Conservation (phyloP, 1,140 invertebrate genomes). For the Tribolium madens region DNA sequence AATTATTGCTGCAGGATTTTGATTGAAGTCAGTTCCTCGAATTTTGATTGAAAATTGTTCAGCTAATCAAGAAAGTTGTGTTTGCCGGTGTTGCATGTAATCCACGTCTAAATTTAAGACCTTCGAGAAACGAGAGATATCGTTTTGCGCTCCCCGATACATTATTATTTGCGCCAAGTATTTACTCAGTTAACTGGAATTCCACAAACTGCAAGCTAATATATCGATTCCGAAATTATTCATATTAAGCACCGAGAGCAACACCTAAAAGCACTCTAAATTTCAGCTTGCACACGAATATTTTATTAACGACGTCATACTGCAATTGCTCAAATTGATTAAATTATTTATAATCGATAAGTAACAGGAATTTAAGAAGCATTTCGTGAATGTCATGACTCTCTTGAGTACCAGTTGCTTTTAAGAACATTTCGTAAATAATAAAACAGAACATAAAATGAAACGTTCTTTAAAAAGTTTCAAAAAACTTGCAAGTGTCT, state of each 20-base stretch:
- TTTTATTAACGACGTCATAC: constrained; percentile 10
- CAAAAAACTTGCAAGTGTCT: background rate
- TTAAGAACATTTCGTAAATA: background rate
- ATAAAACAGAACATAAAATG: background rate
- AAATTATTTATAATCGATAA: constrained; percentile 4
- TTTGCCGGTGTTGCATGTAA: constrained; percentile 26
- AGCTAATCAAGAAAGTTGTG: constrained; percentile 8
- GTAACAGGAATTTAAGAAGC: background rate
- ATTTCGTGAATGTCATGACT: background rate
- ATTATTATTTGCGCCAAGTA: constrained; percentile 33
- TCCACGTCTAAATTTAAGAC: constrained; percentile 33
- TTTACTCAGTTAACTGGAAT: constrained; percentile 35
- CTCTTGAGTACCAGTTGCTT: background rate
- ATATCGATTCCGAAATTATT: constrained; percentile 32
- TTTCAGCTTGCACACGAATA: background rate
- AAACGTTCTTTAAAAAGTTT: background rate
- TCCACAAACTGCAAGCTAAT: constrained; percentile 22
- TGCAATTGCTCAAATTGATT: background rate
- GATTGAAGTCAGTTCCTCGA: background rate
- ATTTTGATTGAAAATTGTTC: constrained; percentile 18
- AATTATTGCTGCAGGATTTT: background rate
- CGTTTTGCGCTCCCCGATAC: constrained; percentile 29
- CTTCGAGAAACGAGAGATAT: constrained; percentile 32
- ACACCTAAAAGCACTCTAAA: constrained; percentile 35
- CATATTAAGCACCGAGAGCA: constrained; percentile 21